Evolutionary conservation across 2,113 vertebrate species (phyloP).

Genomic region (Scortum barcoo): DNA sequence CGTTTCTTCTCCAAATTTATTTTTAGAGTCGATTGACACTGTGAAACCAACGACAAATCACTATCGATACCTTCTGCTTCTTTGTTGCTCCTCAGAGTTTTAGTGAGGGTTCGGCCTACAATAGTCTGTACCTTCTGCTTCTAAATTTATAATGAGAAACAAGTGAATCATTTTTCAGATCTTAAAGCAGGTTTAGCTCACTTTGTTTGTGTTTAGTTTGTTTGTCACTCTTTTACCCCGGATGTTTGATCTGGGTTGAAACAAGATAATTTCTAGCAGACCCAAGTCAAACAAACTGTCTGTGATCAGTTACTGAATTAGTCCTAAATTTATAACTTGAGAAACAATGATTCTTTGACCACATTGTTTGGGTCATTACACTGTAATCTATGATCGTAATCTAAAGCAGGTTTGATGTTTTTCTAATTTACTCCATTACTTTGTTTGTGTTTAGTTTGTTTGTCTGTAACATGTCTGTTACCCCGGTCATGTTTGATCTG

Average conservation of each 20-base stretch:
- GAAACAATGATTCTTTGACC: no score
- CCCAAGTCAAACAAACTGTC: no score
- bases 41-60: not conserved
- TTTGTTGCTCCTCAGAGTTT: not conserved
- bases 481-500: no score
- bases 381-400: no score
- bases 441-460: no score
- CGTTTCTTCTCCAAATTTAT: not conserved
- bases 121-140: not conserved
- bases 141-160: not conserved
- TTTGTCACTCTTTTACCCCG: not conserved
- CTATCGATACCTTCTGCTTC: not conserved
- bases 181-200: not conserved
- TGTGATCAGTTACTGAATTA: no score
- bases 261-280: not conserved
- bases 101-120: not conserved
- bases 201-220: not conserved
- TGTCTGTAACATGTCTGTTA: no score
- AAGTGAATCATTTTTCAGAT: not conserved
- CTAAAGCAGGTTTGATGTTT: no score
- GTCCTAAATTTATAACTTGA: no score
- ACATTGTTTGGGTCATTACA: no score
- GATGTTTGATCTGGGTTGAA: not conserved
- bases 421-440: no score
- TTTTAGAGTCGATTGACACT: not conserved